These are phyloP conservation scores for Oncorhynchus nerka DNA, from an alignment of 2,113 vertebrate genomes.

Conservation along the genomic window DNA sequence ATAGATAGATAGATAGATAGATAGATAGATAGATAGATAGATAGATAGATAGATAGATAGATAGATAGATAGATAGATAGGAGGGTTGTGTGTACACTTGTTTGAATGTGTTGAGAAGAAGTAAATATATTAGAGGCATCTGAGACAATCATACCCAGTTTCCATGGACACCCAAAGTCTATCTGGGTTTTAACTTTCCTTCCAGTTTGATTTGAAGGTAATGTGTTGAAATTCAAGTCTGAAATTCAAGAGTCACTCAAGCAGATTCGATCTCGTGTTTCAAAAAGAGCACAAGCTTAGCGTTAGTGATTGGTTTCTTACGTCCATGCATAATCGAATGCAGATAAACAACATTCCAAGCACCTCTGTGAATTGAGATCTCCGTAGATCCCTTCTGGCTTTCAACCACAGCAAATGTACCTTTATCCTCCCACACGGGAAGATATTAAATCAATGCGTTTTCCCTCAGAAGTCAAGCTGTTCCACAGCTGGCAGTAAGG, in stretches of 20 bases:
- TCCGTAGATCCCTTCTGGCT: not conserved
- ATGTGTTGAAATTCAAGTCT: not conserved
- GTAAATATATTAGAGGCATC: too few species aligned
- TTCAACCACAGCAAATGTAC: not conserved
- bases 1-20: too few species aligned
- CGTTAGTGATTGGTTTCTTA: not conserved
- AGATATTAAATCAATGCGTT: not conserved
- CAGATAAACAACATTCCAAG: not conserved
- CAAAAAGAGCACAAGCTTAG: not conserved
- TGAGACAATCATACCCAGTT: too few species aligned
- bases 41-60: too few species aligned
- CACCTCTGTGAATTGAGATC: not conserved
- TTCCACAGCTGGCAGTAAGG: not conserved
- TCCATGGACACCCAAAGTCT: not conserved
- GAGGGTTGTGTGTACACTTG: too few species aligned
- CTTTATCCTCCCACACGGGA: not conserved
- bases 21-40: too few species aligned
- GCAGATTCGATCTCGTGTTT: not conserved
- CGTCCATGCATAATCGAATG: not conserved
- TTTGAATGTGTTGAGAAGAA: too few species aligned
- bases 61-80: too few species aligned
- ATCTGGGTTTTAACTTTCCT: conserved; percentile 17
- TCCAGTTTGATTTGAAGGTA: not conserved
- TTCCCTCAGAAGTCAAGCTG: not conserved
- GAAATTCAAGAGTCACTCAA: not conserved